phyloP scores from a whole-genome alignment of 2,888 invertebrate genomes.

The Polyommatus iphigenia region DNA sequence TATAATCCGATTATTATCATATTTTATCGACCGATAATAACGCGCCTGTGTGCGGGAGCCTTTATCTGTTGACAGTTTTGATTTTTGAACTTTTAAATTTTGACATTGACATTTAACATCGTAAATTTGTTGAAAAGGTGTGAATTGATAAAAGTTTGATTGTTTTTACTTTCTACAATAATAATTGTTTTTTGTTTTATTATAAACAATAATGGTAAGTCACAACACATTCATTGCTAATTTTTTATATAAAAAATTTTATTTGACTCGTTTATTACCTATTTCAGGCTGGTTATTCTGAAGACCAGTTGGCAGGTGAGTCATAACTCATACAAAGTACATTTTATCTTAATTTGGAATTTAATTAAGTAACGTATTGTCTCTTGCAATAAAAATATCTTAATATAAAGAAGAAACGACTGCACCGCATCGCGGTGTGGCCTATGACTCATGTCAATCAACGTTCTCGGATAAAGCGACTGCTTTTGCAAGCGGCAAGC shows the following conservation, averaged over 20 bases:
- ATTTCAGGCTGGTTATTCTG: slow-evolving; percentile 91
- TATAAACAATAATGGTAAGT: slow-evolving; percentile 3
- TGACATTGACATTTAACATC: slow-evolving; percentile 8
- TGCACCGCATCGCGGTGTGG: slow-evolving; percentile 48
- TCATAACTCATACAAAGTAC: slow-evolving; percentile 72
- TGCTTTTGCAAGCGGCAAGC: slow-evolving; percentile 72
- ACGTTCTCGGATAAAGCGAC: slow-evolving; percentile 71
- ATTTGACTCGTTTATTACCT: slow-evolving; percentile 14
- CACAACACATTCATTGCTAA: background rate
- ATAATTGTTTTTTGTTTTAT: background rate
- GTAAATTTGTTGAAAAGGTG: slow-evolving; percentile 11
- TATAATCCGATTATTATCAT: too few species aligned
- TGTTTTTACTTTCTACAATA: slow-evolving; percentile 9
- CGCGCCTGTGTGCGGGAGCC: too few species aligned
- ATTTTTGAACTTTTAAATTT: background rate
- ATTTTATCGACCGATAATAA: too few species aligned
- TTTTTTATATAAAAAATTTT: background rate
- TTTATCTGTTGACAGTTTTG: background rate
- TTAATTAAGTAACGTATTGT: background rate
- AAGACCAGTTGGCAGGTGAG: slow-evolving; percentile 96
- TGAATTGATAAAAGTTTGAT: slow-evolving; percentile 9
- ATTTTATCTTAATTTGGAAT: slow-evolving; percentile 3
- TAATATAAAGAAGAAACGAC: slow-evolving; percentile 30
- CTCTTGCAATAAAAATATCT: background rate
- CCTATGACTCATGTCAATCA: slow-evolving; percentile 73